Base-by-base conservation (phyloP, 2,888 invertebrate genomes). In the Arctia plantaginis region DNA sequence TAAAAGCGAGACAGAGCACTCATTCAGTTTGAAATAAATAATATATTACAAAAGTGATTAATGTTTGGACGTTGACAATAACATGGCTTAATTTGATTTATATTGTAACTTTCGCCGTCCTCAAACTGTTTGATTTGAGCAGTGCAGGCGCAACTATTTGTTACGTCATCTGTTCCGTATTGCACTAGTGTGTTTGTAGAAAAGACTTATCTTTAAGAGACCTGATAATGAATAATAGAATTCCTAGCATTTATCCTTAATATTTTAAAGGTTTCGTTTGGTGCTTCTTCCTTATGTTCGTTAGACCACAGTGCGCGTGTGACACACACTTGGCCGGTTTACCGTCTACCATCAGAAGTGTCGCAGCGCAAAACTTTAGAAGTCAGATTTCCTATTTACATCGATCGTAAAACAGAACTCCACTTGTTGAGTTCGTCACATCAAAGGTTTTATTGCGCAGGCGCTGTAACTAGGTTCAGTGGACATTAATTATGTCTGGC, bases 91-190 rank as follows among this genome's bases (percentile, higher is more conserved):
- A 89, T 87, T 85, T 90, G 92, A 93, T 93, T 92, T 93, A 93
- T 93, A 89, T 86, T 80, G 85, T 89, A 88, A 93, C 93, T 94
- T 93, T 94, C 93, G 90, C 91, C 86, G 86, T 88, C 86, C 91
- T 91, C 91, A 93, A 71, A 92, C 88, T 90, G 91, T 90, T 90
- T 92, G 90, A 92, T 93, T 93, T 92, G 92, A 92, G 72, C 79
- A 82, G 88, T 85, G 87, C 86, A 80, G 81, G 87, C 87, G 87
- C 86, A 86, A 79, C 74, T 75, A 79, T 82, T 77, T 72, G 66
- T 87, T 88, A 81, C 83, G 82, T 84, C 85, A 87, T 67, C 55
- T 73, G 79, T 83, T 72, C 78, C 76, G 78, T 84, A 74, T 74
- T 80, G 73, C 71, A 18, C 15, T 27, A 39, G n/a, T 27, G 18